Base-by-base conservation (phyloP, 2,888 invertebrate genomes). In the Leptinotarsa tumamoca region DNA sequence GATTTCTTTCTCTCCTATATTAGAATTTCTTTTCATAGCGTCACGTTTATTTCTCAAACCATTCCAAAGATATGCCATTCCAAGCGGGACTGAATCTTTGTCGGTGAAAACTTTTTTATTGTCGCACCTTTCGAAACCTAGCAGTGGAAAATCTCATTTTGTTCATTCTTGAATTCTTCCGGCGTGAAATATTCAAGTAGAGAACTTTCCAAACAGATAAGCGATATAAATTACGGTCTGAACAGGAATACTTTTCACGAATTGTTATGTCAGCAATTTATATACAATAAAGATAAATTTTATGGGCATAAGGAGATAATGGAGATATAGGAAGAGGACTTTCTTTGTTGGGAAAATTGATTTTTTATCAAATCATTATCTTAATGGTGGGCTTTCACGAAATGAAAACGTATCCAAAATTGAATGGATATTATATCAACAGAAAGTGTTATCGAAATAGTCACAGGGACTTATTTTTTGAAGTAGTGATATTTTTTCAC, bases 201-300 rank as follows among this genome's bases (percentile, higher is more conserved):
- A 68, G 71, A 72, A 76, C 71, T 76, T 76, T 23, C 66, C 73
- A 33, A 73, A 71, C 73, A 68, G 73, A 74, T 76, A 71, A 71
- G 61, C 52, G 76, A 61, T 50, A 67, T 68, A 61, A 76, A 76
- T 74, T 74, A 27, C 43, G 63, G 63, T 43, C 63, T 63, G 63
- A 63, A 63, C 51, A 33, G 21, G 61, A 69, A 54, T 69, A 56
- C 68, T 75, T 56, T 67, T 52, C 69, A 50, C 27, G 69, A 75
- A 75, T 72, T 72, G 72, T 75, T 69, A 75, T 58, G 75, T 78
- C 76, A 72, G 74, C 78, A 71, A 77, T 75, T 75, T 73, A 70
- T 72, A 70, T 74, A 74, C 74, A 74, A 78, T 78, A 74, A 70
- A 78, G 69, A 75, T 74, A 75, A 75, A 79, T 76, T 79, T 73